These are phyloP conservation scores for Aplocera efformata DNA, from an alignment of 2,888 invertebrate species.

Conservation along the genomic window DNA sequence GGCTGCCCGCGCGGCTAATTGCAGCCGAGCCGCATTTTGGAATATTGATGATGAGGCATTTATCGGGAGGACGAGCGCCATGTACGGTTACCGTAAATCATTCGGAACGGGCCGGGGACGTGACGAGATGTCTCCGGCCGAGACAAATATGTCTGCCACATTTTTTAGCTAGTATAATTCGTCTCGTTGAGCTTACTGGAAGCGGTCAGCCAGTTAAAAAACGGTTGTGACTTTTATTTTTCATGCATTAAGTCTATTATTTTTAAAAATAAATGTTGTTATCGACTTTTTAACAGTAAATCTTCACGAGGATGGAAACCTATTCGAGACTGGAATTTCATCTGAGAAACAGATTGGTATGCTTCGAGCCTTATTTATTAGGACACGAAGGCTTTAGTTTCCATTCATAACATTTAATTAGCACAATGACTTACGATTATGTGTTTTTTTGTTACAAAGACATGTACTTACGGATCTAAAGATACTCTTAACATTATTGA, in stretches of 20 bases:
- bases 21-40: slow-evolving; percentile 76
- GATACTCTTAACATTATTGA: too few relatives aligned
- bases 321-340: slow-evolving; percentile 19
- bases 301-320: slow-evolving; percentile 15
- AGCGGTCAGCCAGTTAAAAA: slow-evolving; percentile 46
- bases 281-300: slow-evolving; percentile 18
- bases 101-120: slow-evolving; percentile 69
- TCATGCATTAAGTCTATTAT: slow-evolving; percentile 27
- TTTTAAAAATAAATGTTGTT: slow-evolving; percentile 11
- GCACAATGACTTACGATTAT: slow-evolving; percentile 1
- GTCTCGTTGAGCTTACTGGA: slow-evolving; percentile 56
- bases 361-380: slow-evolving; percentile 13
- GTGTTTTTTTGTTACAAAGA: slow-evolving; percentile 2
- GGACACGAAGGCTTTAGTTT: slow-evolving; percentile 2
- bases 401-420: slow-evolving; percentile 8
- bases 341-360: slow-evolving; percentile 20
- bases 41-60: slow-evolving; percentile 79
- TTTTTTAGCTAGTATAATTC: slow-evolving; percentile 68
- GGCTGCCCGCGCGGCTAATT: slow-evolving; percentile 74
- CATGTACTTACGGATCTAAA: neutral
- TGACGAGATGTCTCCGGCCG: slow-evolving; percentile 74
- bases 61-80: slow-evolving; percentile 75
- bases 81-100: slow-evolving; percentile 77
- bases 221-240: slow-evolving; percentile 38
- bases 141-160: slow-evolving; percentile 70